Percentiles rank a stretch among this genome's conserved stretches.
phyloP scores from a whole-genome alignment of 1,140 invertebrate genomes.

The Diabrotica virgifera region DNA sequence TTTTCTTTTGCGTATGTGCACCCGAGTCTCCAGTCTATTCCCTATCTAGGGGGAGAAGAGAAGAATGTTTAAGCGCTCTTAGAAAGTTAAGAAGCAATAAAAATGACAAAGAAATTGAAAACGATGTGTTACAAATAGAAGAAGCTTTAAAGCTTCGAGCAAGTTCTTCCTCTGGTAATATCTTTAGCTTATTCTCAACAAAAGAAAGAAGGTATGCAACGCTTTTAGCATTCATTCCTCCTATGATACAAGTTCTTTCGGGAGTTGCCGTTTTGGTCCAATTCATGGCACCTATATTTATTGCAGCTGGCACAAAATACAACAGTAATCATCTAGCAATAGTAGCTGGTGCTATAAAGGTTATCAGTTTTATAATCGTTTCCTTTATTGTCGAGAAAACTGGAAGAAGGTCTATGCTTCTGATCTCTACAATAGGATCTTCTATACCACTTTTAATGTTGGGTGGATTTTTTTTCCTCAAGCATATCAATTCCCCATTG shows the following conservation, averaged over 20 bases:
- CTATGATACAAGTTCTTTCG: constrained; percentile 69
- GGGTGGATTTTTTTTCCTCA: constrained; percentile 62
- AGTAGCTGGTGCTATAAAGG: constrained; percentile 72
- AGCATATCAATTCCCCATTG: constrained; percentile 49
- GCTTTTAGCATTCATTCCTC: not conserved
- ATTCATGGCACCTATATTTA: constrained; percentile 8
- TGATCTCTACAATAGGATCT: constrained; percentile 68
- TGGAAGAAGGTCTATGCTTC: constrained; percentile 69
- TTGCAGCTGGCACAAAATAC: not conserved
- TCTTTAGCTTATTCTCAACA: not conserved
- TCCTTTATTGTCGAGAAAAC: constrained; percentile 63
- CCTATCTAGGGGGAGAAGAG: constrained; percentile 56
- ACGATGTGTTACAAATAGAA: constrained; percentile 56
- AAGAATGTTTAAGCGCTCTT: constrained; percentile 62
- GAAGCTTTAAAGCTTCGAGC: constrained; percentile 50
- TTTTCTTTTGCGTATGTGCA: constrained; percentile 65
- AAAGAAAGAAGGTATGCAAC: not conserved
- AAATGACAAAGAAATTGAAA: constrained; percentile 46
- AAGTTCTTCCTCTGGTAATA: not conserved
- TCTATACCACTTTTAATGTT: constrained; percentile 49
- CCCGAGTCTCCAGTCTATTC: constrained; percentile 80
- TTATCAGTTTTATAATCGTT: constrained; percentile 66
- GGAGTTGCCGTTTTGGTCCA: constrained; percentile 55
- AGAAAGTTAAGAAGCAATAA: constrained; percentile 56
- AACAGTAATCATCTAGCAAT: constrained; percentile 72